Evolutionary conservation across 2,797 vertebrate genomes (phyloP).

Genomic region (Prunella strophiata): DNA sequence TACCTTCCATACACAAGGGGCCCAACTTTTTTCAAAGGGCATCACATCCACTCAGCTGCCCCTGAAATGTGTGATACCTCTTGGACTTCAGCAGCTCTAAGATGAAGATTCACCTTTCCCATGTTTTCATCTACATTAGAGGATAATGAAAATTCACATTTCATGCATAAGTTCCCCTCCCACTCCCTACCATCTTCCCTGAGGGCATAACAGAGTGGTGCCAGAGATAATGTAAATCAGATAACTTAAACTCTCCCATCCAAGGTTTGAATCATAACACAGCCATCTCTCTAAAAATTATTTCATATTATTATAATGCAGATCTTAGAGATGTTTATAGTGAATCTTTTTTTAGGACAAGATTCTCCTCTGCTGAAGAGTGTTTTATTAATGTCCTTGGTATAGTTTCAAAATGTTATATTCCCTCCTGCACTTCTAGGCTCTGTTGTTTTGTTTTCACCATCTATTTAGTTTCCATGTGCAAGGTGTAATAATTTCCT

Average conservation of each 20-base stretch:
- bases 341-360: not conserved
- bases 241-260: slow-evolving; percentile 19
- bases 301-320: slow-evolving; percentile 22
- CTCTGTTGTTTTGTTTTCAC: not conserved
- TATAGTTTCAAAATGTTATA: not conserved
- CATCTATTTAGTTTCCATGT: not conserved
- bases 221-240: slow-evolving; percentile 32
- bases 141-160: slow-evolving; percentile 17
- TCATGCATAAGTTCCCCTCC: not conserved
- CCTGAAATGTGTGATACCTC: not conserved
- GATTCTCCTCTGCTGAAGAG: not conserved
- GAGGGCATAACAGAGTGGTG: not conserved
- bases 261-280: slow-evolving; percentile 17
- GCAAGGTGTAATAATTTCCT: not conserved
- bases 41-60: not conserved
- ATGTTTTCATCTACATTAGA: not conserved
- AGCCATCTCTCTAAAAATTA: slow-evolving; percentile 3
- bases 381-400: not conserved
- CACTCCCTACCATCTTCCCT: not conserved
- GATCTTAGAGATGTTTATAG: not conserved
- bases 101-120: slow-evolving; percentile 7
- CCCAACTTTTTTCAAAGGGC: not conserved
- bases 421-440: not conserved
- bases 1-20: not conserved
- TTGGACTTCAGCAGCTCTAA: not conserved